These are phyloP conservation scores for Brachirus orientalis DNA, from an alignment of 2,113 vertebrate genomes.

Conservation along the genomic window DNA sequence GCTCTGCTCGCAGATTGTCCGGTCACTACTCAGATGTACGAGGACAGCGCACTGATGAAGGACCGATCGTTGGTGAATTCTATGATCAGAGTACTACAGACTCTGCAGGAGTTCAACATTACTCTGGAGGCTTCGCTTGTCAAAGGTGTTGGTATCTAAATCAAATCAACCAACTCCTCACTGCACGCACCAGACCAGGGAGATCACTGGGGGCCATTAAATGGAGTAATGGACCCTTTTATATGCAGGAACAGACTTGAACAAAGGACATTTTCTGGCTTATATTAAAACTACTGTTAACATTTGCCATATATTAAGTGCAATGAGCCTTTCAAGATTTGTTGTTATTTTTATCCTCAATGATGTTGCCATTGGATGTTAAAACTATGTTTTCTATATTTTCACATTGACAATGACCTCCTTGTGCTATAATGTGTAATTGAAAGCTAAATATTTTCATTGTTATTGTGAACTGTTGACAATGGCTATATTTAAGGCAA, in stretches of 20 bases:
- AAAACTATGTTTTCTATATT: constrained; percentile 81
- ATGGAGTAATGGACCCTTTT: constrained; percentile 65
- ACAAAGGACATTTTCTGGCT: constrained; percentile 84
- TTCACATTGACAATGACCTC: constrained; percentile 71
- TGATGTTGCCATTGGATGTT: constrained; percentile 79
- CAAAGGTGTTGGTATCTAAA: constrained; percentile 95
- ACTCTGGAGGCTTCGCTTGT: constrained; percentile 96
- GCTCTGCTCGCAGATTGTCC: constrained; percentile 96
- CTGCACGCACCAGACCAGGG: constrained; percentile 47
- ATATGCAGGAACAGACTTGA: constrained; percentile 78
- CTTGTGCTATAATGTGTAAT: constrained; percentile 79
- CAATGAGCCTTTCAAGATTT: constrained; percentile 87
- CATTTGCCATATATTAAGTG: constrained; percentile 88
- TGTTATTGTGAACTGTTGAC: constrained; percentile 78
- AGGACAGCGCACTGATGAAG: constrained; percentile 93
- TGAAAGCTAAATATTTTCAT: constrained; percentile 83
- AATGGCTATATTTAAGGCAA: constrained; percentile 80
- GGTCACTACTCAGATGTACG: constrained; percentile 97
- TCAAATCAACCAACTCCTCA: constrained; percentile 30
- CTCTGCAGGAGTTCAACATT: constrained; percentile 98
- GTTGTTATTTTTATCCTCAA: constrained; percentile 81
- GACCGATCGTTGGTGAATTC: constrained; percentile 97
- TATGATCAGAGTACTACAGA: constrained; percentile 96
- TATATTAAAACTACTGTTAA: constrained; percentile 96
- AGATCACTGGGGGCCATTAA: constrained; percentile 68